A percentile compares a stretch with the other conserved stretches of the same genome.
phyloP scores from a whole-genome alignment of 2,888 invertebrate genomes.

The Yponomeuta malinellus region DNA sequence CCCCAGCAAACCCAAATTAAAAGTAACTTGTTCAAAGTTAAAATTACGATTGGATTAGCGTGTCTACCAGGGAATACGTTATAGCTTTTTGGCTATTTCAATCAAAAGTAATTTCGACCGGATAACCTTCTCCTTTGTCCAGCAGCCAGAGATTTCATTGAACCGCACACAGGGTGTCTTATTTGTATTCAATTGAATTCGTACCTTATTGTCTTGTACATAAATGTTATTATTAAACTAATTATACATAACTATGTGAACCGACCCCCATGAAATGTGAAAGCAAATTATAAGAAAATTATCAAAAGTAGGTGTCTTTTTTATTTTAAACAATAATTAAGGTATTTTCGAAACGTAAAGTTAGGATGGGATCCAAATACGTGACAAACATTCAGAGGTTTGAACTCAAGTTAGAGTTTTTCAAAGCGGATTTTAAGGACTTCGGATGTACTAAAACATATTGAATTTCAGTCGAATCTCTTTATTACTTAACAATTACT shows the following conservation, averaged over 20 bases:
- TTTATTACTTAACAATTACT: conserved; percentile 2
- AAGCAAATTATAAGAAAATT: conserved; percentile 27
- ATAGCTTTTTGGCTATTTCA: no score
- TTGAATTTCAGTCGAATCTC: not conserved
- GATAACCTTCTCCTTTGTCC: no score
- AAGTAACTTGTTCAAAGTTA: no score
- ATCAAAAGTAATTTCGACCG: no score
- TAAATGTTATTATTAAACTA: conserved; percentile 36
- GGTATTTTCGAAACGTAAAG: not conserved
- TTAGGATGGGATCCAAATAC: not conserved
- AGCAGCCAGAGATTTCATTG: not conserved
- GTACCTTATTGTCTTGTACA: conserved; percentile 63
- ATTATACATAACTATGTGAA: conserved; percentile 4
- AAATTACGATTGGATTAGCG: no score
- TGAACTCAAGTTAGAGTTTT: no score
- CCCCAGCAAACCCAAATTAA: no score
- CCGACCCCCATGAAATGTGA: conserved; percentile 45
- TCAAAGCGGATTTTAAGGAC: no score
- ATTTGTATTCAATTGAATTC: conserved; percentile 55
- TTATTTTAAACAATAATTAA: not conserved
- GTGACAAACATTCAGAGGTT: no score
- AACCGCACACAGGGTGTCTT: conserved; percentile 44
- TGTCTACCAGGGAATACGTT: no score
- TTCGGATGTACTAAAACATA: no score
- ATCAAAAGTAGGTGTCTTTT: not conserved